These are phyloP conservation scores for Nowickia ferox DNA, from an alignment of 2,888 invertebrate genomes.

Conservation along the genomic window DNA sequence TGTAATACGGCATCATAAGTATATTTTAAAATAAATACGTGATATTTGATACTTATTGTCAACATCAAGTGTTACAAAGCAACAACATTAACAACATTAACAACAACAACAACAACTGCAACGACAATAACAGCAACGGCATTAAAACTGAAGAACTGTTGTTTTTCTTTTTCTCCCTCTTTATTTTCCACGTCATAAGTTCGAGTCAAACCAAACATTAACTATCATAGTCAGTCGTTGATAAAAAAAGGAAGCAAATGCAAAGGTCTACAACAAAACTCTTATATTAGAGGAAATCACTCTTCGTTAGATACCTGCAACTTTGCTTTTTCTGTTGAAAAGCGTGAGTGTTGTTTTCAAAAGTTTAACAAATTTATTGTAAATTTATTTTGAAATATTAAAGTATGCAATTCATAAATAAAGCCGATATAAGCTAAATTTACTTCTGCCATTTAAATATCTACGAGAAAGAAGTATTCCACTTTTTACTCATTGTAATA, in stretches of 20 bases:
- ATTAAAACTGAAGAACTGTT: constrained; percentile 27
- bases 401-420: too few species aligned
- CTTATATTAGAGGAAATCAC: not conserved
- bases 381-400: too few species aligned
- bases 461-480: too few species aligned
- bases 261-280: constrained; percentile 16
- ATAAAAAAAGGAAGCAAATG: not conserved
- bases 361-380: too few species aligned
- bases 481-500: too few species aligned
- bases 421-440: too few species aligned
- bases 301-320: too few species aligned
- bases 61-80: constrained; percentile 61
- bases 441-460: too few species aligned
- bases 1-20: constrained; percentile 42
- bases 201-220: constrained; percentile 54
- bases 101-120: constrained; percentile 49
- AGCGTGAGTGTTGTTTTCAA: too few species aligned
- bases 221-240: constrained; percentile 57
- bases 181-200: constrained; percentile 36
- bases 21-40: constrained; percentile 64
- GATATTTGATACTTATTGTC: constrained; percentile 66
- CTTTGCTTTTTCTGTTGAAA: too few species aligned
- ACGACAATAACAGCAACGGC: constrained; percentile 30
- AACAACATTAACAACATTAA: constrained; percentile 22
- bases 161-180: constrained; percentile 2